These are phyloP conservation scores for Micromussa lordhowensis DNA, from an alignment of 92 coral and sea anemone species.

Conservation along the genomic window DNA sequence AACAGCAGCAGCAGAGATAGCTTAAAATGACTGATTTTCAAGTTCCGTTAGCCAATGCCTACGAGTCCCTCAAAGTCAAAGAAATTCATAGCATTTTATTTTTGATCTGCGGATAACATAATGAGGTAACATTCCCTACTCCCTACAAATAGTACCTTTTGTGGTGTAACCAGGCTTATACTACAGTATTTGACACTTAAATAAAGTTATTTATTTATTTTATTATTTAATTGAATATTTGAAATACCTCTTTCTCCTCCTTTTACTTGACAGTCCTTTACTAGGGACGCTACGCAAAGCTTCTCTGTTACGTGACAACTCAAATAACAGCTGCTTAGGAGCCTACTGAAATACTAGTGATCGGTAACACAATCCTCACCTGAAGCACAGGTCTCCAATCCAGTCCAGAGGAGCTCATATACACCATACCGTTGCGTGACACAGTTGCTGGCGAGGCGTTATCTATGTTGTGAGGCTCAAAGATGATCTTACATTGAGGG, in stretches of 20 bases:
- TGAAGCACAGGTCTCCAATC: constrained; percentile 88
- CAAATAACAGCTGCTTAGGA: background rate
- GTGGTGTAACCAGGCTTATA: background rate
- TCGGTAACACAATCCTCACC: constrained; percentile 30
- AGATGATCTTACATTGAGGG: constrained; percentile 89
- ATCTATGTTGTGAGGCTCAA: constrained; percentile 91
- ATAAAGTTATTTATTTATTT: too few relatives aligned
- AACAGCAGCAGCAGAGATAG: background rate
- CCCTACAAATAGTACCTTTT: background rate
- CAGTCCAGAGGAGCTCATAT: constrained; percentile 92
- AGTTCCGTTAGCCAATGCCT: background rate
- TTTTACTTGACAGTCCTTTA: too few relatives aligned
- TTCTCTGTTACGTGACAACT: too few relatives aligned
- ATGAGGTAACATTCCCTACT: background rate
- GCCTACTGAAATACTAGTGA: background rate
- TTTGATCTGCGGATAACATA: background rate
- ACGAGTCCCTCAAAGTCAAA: background rate
- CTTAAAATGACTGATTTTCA: background rate
- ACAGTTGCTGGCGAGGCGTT: constrained; percentile 92
- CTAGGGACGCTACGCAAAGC: too few relatives aligned
- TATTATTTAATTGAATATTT: too few relatives aligned
- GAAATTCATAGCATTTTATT: too few relatives aligned
- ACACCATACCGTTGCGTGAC: constrained; percentile 94
- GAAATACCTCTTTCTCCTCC: background rate
- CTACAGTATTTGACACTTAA: too few relatives aligned